These are phyloP conservation scores for Nixonia krombeini DNA, from an alignment of 1,140 invertebrate species.

Conservation along the genomic window DNA sequence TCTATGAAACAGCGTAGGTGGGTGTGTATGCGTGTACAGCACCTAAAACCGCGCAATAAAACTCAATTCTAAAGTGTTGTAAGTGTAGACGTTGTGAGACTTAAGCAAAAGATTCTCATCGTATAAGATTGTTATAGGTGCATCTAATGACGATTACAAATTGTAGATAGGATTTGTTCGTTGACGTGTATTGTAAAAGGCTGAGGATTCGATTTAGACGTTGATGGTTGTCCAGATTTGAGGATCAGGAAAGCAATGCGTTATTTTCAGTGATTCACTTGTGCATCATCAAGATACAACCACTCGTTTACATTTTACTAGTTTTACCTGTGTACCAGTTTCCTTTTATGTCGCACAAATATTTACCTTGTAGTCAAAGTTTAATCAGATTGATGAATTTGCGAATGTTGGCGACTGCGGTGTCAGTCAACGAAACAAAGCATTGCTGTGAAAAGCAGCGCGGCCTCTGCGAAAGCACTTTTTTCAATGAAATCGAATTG, in stretches of 20 bases:
- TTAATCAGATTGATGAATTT: too few relatives aligned
- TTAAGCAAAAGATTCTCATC: constrained; percentile 15
- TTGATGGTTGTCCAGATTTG: too few relatives aligned
- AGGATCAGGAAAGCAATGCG: too few relatives aligned
- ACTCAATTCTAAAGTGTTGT: constrained; percentile 64
- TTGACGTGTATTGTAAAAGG: background rate
- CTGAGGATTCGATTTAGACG: background rate
- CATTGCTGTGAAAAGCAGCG: background rate
- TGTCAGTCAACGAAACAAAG: background rate
- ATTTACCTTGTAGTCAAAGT: too few relatives aligned
- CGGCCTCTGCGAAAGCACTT: constrained; percentile 6
- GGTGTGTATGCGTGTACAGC: constrained; percentile 31
- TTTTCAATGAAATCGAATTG: constrained; percentile 25
- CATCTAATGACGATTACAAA: constrained; percentile 2
- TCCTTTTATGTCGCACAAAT: too few relatives aligned
- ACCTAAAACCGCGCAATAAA: constrained; percentile 55
- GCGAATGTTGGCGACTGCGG: too few relatives aligned
- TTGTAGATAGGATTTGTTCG: constrained; percentile 1
- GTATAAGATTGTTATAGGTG: constrained; percentile 4
- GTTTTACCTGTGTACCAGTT: too few relatives aligned
- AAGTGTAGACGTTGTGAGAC: constrained; percentile 29
- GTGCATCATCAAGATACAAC: too few relatives aligned
- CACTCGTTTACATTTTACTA: too few relatives aligned
- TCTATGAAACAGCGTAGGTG: too few relatives aligned
- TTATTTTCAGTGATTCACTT: too few relatives aligned